phyloP scores from a whole-genome alignment of 1,140 invertebrate genomes.

The Zaprionus ornatus region DNA sequence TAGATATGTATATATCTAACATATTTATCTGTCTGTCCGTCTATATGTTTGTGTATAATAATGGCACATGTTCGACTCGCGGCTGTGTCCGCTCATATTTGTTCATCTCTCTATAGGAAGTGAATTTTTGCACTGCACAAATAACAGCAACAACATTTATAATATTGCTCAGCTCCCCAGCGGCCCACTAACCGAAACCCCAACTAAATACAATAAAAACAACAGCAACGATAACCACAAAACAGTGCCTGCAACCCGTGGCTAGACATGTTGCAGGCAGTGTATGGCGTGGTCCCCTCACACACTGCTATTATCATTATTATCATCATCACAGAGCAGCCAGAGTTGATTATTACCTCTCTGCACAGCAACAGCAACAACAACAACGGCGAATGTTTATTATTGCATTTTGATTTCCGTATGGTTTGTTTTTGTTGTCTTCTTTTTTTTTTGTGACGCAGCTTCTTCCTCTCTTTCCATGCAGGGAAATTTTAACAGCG shows the following conservation, averaged over 20 bases:
- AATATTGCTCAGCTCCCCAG: slow-evolving; percentile 40
- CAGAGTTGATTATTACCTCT: slow-evolving; percentile 48
- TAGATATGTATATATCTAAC: not conserved
- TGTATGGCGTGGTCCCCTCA: slow-evolving; percentile 8
- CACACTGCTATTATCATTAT: slow-evolving; percentile 46
- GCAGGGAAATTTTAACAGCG: slow-evolving; percentile 44
- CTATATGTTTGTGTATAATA: slow-evolving; percentile 23
- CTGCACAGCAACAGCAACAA: slow-evolving; percentile 39
- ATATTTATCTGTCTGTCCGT: not conserved
- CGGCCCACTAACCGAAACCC: slow-evolving; percentile 78
- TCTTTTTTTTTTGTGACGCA: slow-evolving; percentile 20
- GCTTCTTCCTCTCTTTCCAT: slow-evolving; percentile 24
- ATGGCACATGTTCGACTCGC: slow-evolving; percentile 63
- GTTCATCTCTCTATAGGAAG: slow-evolving; percentile 57
- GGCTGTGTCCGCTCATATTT: slow-evolving; percentile 36
- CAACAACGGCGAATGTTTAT: slow-evolving; percentile 58
- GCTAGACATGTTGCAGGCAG: slow-evolving; percentile 11
- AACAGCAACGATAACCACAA: slow-evolving; percentile 61
- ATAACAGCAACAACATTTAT: slow-evolving; percentile 22
- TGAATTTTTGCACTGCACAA: slow-evolving; percentile 49
- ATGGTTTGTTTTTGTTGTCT: slow-evolving; percentile 37
- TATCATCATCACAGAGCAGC: slow-evolving; percentile 43
- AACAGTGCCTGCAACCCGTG: slow-evolving; percentile 26
- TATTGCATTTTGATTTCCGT: slow-evolving; percentile 80
- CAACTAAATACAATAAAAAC: slow-evolving; percentile 42